Evolutionary conservation across 1,140 invertebrate genomes (phyloP).

Genomic region (Cyphomyrmex costatus): DNA sequence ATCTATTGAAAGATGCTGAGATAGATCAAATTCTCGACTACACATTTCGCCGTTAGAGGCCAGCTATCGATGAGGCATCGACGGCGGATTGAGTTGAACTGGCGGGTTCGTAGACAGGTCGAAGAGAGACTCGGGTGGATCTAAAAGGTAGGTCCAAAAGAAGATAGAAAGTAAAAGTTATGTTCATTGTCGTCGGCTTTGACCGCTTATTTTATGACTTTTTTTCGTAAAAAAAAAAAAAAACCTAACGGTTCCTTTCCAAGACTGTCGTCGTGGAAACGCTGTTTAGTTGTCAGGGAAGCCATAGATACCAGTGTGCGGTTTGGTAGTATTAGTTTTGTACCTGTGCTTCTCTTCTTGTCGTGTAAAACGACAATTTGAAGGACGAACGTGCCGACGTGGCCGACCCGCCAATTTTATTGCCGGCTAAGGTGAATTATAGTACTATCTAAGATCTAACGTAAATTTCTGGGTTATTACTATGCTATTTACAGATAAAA

Average conservation of each 20-base stretch:
- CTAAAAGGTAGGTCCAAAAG: conserved; percentile 50
- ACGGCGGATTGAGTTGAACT: conserved; percentile 70
- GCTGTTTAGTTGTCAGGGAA: conserved; percentile 58
- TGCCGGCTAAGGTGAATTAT: conserved; percentile 77
- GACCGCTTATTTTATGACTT: conserved; percentile 81
- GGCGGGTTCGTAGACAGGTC: conserved; percentile 35
- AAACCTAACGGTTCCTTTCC: conserved; percentile 79
- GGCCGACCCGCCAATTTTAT: conserved; percentile 81
- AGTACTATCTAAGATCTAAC: conserved; percentile 55
- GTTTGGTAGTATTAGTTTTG: conserved; percentile 60
- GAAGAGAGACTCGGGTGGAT: conserved; percentile 14
- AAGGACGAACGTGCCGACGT: conserved; percentile 80
- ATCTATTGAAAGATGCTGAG: neutral
- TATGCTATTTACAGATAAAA: conserved; percentile 17
- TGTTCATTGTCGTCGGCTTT: conserved; percentile 79
- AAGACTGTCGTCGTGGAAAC: conserved; percentile 25
- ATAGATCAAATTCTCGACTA: conserved; percentile 4
- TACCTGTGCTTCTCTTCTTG: conserved; percentile 66
- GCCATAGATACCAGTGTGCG: conserved; percentile 35
- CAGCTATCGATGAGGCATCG: conserved; percentile 64
- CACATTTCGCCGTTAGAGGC: neutral
- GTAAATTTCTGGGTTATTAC: conserved; percentile 29
- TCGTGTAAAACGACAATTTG: conserved; percentile 64
- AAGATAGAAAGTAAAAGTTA: conserved; percentile 77
- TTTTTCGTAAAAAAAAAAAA: conserved; percentile 79